Base-by-base conservation (phyloP, 1,140 invertebrate species). In the Drosophila lacteicornis region DNA sequence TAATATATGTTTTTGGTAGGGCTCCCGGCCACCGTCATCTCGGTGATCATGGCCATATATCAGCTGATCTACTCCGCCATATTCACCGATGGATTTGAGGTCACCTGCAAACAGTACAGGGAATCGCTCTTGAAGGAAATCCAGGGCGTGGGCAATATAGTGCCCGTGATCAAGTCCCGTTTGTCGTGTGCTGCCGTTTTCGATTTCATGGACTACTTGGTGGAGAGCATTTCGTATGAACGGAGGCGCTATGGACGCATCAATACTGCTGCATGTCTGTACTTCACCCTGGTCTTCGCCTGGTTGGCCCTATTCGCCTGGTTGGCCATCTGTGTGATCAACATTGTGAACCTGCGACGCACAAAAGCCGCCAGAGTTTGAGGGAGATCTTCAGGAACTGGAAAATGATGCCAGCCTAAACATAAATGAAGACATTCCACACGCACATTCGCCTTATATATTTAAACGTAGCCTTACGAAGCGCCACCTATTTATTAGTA, bases 181-280 rank as follows among this genome's bases (percentile, higher is more conserved):
- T 82, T 96, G 0, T 92, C 93, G 2, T 96, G 96, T 82, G 94
- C 94, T 38, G 94, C 95, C 0, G 94, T 96, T 47, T 95, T 95
- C 46, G 96, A 96, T 92, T 96, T 95, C 78, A 95, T 96, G 95
- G 96, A 96, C 84, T 96, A 96, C 76, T 80, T 96, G 43, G 94
- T 95, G 46, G 94, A 96, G 62, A 92, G 79, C 50, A 82, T 93
- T 0, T 93, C 93, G 8, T 93, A 93, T 22, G 94, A 95, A 65
- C 94, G 94, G 74, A 93, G 94, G 27, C 93, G 94, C 6, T 93
- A 94, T 4, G 95, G 95, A 46, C 93, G 93, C 68, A 95, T 95
- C 3, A 95, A 96, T 77, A 96, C 95, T 0, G 94, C 94, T 2
- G 73, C 94, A 2, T 93, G 95, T 11, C 90, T 96, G 27, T 95